phyloP scores from a whole-genome alignment of 2,888 invertebrate species.

The Meganola albula region DNA sequence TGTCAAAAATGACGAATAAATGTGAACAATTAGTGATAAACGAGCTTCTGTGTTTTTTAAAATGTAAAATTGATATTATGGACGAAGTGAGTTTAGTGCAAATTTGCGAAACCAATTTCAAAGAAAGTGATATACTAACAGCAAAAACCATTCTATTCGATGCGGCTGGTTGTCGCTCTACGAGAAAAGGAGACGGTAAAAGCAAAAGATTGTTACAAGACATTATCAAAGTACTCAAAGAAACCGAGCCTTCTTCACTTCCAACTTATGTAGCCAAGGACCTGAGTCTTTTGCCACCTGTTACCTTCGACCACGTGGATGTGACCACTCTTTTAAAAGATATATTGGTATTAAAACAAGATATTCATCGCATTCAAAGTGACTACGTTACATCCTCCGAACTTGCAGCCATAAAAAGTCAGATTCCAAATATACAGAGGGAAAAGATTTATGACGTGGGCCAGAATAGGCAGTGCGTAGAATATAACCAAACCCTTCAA shows the following conservation, averaged over 20 bases:
- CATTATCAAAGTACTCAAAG: constrained; percentile 1
- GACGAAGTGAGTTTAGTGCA: constrained; percentile 5
- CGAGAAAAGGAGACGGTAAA: not conserved
- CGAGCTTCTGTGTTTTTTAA: constrained; percentile 7
- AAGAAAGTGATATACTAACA: not conserved
- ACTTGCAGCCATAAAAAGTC: not conserved
- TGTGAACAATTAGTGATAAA: not conserved
- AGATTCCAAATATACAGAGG: not conserved
- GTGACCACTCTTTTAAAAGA: constrained; percentile 3
- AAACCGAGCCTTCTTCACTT: not conserved
- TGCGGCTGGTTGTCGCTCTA: not conserved
- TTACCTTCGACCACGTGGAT: too few species aligned
- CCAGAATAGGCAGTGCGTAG: not conserved
- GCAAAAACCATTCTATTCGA: not conserved
- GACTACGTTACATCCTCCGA: constrained; percentile 1
- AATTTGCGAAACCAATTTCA: constrained; percentile 4
- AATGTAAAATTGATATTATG: constrained; percentile 7
- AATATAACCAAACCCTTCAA: not conserved
- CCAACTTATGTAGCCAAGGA: constrained; percentile 3
- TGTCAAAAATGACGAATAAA: not conserved
- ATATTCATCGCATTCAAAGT: constrained; percentile 1
- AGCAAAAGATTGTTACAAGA: not conserved
- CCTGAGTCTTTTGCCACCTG: not conserved
- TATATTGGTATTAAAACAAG: constrained; percentile 2
- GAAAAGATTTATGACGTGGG: not conserved